A percentile compares a stretch with the other conserved stretches of the same genome.
Conservation (phyloP, 2,888 invertebrate species). For the Psylliodes chrysocephalus region DNA sequence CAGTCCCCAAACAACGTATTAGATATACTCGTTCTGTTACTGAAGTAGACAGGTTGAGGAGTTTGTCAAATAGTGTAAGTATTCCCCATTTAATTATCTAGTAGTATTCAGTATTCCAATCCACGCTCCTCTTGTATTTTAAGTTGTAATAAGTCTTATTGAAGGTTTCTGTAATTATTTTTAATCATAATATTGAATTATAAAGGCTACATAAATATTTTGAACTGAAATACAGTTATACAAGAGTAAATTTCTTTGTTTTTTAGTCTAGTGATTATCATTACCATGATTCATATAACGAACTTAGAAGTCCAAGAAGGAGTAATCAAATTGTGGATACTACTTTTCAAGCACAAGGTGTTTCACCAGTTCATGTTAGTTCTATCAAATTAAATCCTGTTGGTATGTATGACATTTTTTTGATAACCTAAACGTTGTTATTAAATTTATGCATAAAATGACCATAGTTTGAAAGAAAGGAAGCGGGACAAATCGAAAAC, state of each 20-base stretch:
- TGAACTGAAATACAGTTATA: no score
- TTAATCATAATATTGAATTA: no score
- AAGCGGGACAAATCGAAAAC: no score
- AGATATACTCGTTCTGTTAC: slow-evolving; percentile 48
- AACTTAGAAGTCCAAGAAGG: slow-evolving; percentile 53
- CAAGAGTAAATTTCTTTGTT: no score
- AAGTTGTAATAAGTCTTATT: no score
- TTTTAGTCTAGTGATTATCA: slow-evolving; percentile 55
- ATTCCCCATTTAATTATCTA: not conserved
- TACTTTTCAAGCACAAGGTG: slow-evolving; percentile 42
- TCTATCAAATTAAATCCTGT: slow-evolving; percentile 27
- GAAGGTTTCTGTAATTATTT: no score
- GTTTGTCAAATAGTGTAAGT: slow-evolving; percentile 61
- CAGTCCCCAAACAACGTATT: slow-evolving; percentile 70
- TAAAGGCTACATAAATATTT: no score
- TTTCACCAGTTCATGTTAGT: slow-evolving; percentile 35
- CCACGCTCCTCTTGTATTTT: no score
- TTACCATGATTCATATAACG: slow-evolving; percentile 47
- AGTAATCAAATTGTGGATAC: slow-evolving; percentile 52
- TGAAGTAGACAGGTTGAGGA: slow-evolving; percentile 50
- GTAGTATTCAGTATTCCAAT: no score
- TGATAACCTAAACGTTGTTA: no score
- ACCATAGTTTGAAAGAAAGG: no score
- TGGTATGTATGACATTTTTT: slow-evolving; percentile 33
- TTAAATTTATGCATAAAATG: no score